These are phyloP conservation scores for Morone saxatilis DNA, from an alignment of 2,113 vertebrate genomes.

Conservation along the genomic window DNA sequence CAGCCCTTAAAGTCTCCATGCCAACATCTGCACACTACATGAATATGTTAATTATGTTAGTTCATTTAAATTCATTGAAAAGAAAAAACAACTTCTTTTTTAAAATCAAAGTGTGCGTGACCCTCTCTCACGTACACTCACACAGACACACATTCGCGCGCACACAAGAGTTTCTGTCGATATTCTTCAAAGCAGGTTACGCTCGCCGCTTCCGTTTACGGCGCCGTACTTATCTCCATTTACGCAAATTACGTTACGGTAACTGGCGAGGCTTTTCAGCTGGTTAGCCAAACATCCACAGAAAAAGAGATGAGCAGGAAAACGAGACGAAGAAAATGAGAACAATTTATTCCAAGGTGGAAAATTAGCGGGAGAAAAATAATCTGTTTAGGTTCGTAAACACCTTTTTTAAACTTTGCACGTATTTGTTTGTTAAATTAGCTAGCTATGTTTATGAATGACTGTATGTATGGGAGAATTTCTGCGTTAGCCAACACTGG, in stretches of 20 bases:
- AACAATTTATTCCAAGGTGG: conserved; percentile 26
- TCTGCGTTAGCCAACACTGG: conserved; percentile 64
- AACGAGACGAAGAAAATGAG: conserved; percentile 63
- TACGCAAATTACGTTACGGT: conserved; percentile 51
- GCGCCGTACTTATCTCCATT: background rate
- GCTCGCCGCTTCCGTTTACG: background rate
- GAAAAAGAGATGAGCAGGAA: conserved; percentile 71
- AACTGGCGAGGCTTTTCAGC: conserved; percentile 66
- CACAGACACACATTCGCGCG: background rate
- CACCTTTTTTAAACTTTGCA: background rate
- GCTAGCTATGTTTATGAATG: conserved; percentile 39
- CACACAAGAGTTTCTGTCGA: background rate
- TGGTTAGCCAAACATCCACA: conserved; percentile 80
- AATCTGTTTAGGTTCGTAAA: conserved; percentile 44
- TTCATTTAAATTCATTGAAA: too few species aligned
- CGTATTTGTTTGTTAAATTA: background rate
- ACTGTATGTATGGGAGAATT: conserved; percentile 42
- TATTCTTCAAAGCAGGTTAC: conserved; percentile 57
- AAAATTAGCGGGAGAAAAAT: background rate
- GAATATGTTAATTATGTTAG: too few species aligned
- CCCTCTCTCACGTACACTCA: conserved; percentile 2
- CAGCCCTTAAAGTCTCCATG: too few species aligned
- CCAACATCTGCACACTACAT: too few species aligned
- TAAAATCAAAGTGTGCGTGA: conserved; percentile 29
- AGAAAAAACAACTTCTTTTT: conserved; percentile 22